Conservation (phyloP, 1,140 invertebrate species). For the Centruroides sculpturatus region DNA sequence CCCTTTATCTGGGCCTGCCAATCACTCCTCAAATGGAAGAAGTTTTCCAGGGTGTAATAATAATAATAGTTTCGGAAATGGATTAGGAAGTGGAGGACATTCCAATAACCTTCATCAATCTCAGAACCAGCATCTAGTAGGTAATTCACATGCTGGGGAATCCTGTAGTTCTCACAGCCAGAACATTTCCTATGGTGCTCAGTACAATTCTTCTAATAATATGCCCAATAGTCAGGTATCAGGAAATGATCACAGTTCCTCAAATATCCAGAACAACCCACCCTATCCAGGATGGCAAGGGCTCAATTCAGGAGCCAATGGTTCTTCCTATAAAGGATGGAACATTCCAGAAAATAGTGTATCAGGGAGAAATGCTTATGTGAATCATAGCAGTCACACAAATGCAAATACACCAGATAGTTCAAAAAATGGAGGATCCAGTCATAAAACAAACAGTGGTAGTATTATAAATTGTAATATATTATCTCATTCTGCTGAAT, state of each 20-base stretch:
- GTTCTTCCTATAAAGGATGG: not conserved
- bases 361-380: not conserved
- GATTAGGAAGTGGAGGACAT: too few relatives aligned
- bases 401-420: not conserved
- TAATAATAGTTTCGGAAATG: too few relatives aligned
- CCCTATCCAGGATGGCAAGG: not conserved
- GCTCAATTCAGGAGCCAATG: not conserved
- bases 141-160: too few relatives aligned
- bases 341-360: not conserved
- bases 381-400: not conserved
- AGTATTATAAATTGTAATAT: not conserved
- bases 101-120: too few relatives aligned
- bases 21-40: too few relatives aligned
- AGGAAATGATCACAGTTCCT: not conserved
- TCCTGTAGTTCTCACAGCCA: too few relatives aligned
- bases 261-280: not conserved
- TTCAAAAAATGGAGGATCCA: not conserved
- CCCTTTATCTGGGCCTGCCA: too few relatives aligned
- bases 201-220: not conserved
- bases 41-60: too few relatives aligned
- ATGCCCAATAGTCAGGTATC: not conserved
- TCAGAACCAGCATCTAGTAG: too few relatives aligned
- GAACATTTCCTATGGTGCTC: not conserved
- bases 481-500: not conserved
- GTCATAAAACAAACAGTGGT: not conserved